phyloP scores from a whole-genome alignment of 1,140 invertebrate species.

The Phocides pigmalion region DNA sequence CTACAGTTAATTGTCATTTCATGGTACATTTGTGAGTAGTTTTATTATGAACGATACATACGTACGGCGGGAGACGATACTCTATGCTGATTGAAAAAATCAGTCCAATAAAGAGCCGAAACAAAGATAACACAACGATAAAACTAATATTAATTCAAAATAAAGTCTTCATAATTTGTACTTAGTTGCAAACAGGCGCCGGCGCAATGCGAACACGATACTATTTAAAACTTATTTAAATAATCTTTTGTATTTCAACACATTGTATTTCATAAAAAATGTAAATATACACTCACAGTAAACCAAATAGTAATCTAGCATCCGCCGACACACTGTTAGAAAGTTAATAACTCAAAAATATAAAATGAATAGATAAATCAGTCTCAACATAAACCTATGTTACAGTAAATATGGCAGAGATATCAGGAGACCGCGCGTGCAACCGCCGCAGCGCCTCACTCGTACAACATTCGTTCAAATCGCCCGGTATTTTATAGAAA shows the following conservation, averaged over 20 bases:
- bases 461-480: no score
- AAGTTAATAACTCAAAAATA: not conserved
- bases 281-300: not conserved
- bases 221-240: no score
- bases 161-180: conserved; percentile 38
- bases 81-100: not conserved
- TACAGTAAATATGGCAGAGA: not conserved
- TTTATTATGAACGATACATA: not conserved
- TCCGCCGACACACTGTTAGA: not conserved
- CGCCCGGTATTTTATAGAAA: no score
- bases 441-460: no score
- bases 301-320: not conserved
- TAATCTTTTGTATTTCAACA: no score
- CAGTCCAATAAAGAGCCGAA: not conserved
- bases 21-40: not conserved
- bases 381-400: conserved; percentile 23
- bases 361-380: conserved; percentile 30
- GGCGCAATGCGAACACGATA: not conserved
- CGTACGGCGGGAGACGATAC: no score
- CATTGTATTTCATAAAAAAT: no score
- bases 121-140: conserved; percentile 13
- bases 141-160: conserved; percentile 7
- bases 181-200: conserved; percentile 10
- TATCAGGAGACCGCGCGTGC: no score
- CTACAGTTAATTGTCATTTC: no score